Base-by-base conservation (phyloP, 2,888 invertebrate species). In the Busseola fusca region DNA sequence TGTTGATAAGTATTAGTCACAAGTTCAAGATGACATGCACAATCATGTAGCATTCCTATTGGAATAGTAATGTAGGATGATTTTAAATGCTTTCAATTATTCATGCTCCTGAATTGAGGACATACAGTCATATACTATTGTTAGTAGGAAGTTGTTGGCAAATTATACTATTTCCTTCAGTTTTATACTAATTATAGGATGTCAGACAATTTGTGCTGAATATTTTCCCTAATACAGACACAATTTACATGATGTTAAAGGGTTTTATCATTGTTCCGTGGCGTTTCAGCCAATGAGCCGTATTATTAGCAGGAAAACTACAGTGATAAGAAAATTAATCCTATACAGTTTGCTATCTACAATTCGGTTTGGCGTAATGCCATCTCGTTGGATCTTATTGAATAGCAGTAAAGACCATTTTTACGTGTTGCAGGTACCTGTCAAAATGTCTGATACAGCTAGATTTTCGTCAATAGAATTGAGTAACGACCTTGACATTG, bases 401-500 rank as follows among this genome's bases (percentile, higher is more conserved):
- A 59, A 63, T 9, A 14, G 80, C 6, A 25, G 69, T 87, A 89
- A 72, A 79, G 84, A 72, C 58, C 67, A 82, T 66, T 85, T 83
- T 83, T 42, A 76, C 65, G 40, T 62, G 74, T 42, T 72, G 58
- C 40, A 64, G 65, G 52, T 72, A 80, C 60, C 77, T 78, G 82
- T 81, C 76, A 83, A 76, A 76, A 72, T 62, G 52, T 76, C 52
- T 63, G 78, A 69, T 78, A 80, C 76, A 72, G 72, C 77, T 80
- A 84, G 76, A 80, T 82, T 86, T 88, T 86, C 80, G 83, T 83
- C 84, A 82, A 80, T 73, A 81, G 80, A 84, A 76, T 74, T 65
- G 79, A 78, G 82, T 63, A 40, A 72, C 71, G 90, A 91, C 94
- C 94, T 93, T 95, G 94, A 91, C 92, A 91, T 85, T 90, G 89